Percentiles rank a stretch among this genome's conserved stretches.
Evolutionary conservation across 2,113 vertebrate species (phyloP).

Genomic region (Physeter macrocephalus): DNA sequence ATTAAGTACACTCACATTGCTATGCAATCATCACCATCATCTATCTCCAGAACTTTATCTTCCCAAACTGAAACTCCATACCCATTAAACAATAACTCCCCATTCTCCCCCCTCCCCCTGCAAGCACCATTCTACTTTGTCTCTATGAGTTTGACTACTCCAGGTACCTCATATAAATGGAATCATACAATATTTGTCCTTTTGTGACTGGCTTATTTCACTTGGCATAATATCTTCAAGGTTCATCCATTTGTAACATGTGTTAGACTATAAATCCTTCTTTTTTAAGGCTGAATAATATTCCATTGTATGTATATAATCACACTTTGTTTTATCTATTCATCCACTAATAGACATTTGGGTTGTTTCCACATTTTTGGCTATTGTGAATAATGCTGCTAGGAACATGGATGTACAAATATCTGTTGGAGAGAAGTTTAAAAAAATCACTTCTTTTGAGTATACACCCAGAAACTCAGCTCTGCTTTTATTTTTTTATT

Average conservation of each 20-base stretch:
- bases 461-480: background rate
- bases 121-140: background rate
- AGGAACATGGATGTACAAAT: background rate
- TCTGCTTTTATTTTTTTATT: background rate
- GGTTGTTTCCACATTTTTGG: background rate
- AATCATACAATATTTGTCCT: background rate
- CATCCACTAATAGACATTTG: background rate
- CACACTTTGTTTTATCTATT: background rate
- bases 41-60: background rate
- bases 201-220: background rate
- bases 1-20: background rate
- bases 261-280: background rate
- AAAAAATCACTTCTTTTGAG: background rate
- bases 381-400: background rate
- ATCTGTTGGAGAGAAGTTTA: background rate
- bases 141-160: background rate
- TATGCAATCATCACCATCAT: background rate
- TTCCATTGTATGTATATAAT: background rate
- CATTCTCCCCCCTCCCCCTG: too few relatives aligned
- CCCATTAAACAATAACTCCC: background rate
- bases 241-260: background rate
- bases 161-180: background rate
- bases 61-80: background rate
- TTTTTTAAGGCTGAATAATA: background rate
- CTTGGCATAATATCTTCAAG: background rate